Percentiles rank a stretch among this genome's conserved stretches.
Conservation (phyloP, 2,888 invertebrate genomes). For the Oligia fasciuncula region DNA sequence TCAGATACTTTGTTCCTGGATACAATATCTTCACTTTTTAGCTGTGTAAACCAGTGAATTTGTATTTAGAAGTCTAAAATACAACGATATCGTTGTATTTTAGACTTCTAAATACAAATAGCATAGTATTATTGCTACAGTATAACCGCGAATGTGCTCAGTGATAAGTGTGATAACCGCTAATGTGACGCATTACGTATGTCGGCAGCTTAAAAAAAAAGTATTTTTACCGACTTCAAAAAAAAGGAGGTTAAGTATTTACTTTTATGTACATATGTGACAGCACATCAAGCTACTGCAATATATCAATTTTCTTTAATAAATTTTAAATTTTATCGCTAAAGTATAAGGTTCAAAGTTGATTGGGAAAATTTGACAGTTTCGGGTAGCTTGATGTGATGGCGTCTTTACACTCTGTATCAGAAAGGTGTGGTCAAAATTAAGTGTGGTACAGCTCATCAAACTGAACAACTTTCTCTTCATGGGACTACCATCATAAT, state of each 20-base stretch:
- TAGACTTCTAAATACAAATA: too few species aligned
- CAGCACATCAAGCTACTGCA: too few species aligned
- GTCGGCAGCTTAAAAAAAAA: too few species aligned
- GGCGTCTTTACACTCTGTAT: neutral
- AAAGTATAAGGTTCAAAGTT: too few species aligned
- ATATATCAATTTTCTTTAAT: too few species aligned
- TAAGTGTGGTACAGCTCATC: too few species aligned
- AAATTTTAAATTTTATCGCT: too few species aligned
- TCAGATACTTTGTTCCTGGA: slow-evolving; percentile 26
- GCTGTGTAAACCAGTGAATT: neutral
- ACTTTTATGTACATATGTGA: neutral
- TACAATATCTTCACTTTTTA: neutral
- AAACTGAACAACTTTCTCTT: neutral
- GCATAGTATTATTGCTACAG: neutral
- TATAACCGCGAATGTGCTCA: neutral
- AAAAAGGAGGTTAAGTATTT: too few species aligned
- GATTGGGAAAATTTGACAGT: too few species aligned
- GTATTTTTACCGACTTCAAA: too few species aligned
- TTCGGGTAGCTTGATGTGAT: too few species aligned
- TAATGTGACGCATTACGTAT: neutral
- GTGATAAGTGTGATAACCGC: neutral
- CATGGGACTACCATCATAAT: neutral
- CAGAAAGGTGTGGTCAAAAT: neutral
- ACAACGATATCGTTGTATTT: too few species aligned
- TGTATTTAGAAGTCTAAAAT: slow-evolving; percentile 3